Conservation (phyloP, 1,140 invertebrate species). For the Lutraria rhynchaena region DNA sequence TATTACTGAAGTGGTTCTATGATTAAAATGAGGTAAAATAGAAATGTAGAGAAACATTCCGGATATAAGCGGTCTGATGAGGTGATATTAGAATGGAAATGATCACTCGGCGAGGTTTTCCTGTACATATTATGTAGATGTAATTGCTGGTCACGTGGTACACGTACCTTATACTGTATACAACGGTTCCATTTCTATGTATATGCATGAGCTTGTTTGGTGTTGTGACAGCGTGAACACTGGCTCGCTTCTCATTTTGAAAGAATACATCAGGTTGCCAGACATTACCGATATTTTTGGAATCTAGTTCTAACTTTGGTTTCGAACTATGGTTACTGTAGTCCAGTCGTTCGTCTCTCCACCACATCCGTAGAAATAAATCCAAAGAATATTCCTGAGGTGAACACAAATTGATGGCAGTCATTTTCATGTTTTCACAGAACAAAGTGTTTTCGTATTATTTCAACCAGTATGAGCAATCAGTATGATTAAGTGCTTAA, state of each 20-base stretch:
- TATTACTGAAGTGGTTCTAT: not conserved
- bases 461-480: too few relatives aligned
- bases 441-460: too few relatives aligned
- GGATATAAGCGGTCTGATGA: too few relatives aligned
- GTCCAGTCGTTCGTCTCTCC: slow-evolving; percentile 55
- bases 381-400: slow-evolving; percentile 40
- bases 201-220: slow-evolving; percentile 80
- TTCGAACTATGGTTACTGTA: slow-evolving; percentile 24
- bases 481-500: too few relatives aligned
- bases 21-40: too few relatives aligned
- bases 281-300: slow-evolving; percentile 69
- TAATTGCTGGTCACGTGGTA: too few relatives aligned
- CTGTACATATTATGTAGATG: too few relatives aligned
- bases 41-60: too few relatives aligned
- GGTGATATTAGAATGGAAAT: too few relatives aligned
- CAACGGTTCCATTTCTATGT: slow-evolving; percentile 82
- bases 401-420: too few relatives aligned
- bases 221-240: slow-evolving; percentile 80
- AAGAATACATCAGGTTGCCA: slow-evolving; percentile 81
- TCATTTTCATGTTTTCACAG: too few relatives aligned
- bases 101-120: too few relatives aligned
- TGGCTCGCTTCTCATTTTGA: slow-evolving; percentile 79
- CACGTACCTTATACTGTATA: slow-evolving; percentile 69
- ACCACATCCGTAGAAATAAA: slow-evolving; percentile 24
- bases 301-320: slow-evolving; percentile 47